A percentile compares a stretch with the other conserved stretches of the same genome.
Evolutionary conservation across 1,140 invertebrate species (phyloP).

Genomic region (Homarus americanus): DNA sequence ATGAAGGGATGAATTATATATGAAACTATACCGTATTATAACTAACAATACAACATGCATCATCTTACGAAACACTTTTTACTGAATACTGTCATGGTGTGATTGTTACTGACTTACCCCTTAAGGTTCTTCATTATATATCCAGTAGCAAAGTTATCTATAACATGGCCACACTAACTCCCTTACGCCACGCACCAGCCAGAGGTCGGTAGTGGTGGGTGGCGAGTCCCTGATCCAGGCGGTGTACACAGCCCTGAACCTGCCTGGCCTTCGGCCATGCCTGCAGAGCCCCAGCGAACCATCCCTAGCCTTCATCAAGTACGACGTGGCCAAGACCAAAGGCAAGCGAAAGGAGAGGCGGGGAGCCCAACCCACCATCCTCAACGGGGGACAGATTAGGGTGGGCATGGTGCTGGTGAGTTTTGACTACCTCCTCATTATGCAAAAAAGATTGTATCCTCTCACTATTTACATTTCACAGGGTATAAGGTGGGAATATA

Average conservation of each 20-base stretch:
- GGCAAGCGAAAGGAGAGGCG: slow-evolving; percentile 33
- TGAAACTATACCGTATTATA: no score
- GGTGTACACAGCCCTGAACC: slow-evolving; percentile 47
- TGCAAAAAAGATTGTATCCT: no score
- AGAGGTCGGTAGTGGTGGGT: slow-evolving; percentile 55
- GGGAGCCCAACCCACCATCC: slow-evolving; percentile 6
- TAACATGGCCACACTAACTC: no score
- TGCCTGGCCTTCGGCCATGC: slow-evolving; percentile 44
- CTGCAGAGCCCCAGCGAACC: slow-evolving; percentile 62
- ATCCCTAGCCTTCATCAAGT: slow-evolving; percentile 60
- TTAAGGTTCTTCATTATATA: no score
- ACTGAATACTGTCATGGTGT: no score
- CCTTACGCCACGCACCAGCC: not conserved
- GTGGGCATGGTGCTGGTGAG: slow-evolving; percentile 63
- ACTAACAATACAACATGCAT: no score
- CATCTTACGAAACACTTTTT: no score
- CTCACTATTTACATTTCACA: no score
- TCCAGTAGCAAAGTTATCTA: no score
- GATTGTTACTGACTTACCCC: no score
- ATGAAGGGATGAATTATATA: no score
- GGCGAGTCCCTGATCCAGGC: slow-evolving; percentile 60
- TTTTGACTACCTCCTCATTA: not conserved
- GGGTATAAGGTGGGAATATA: no score
- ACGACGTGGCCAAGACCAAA: slow-evolving; percentile 23
- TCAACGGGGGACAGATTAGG: slow-evolving; percentile 42